phyloP scores from a whole-genome alignment of 2,888 invertebrate species.

The Neoscelio sp. region DNA sequence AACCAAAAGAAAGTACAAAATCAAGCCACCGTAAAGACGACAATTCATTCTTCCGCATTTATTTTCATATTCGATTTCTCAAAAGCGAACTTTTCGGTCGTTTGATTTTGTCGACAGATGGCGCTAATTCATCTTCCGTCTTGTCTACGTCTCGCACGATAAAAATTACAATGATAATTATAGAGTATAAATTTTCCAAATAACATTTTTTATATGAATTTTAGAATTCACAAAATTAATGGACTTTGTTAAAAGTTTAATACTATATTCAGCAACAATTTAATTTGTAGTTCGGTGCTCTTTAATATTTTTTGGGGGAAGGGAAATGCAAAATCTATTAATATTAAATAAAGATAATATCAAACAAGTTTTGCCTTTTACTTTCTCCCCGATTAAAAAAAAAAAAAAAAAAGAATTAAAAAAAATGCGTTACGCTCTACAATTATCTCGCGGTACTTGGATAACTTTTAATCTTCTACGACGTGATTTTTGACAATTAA shows the following conservation, averaged over 20 bases:
- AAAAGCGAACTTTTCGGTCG: not conserved
- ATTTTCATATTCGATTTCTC: no score
- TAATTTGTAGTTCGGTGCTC: conserved; percentile 57
- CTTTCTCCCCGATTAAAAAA: no score
- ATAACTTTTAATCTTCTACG: conserved; percentile 36
- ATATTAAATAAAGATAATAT: no score
- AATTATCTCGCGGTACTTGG: conserved; percentile 50
- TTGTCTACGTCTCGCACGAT: conserved; percentile 44
- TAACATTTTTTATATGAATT: conserved; percentile 49
- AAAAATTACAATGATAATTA: conserved; percentile 58
- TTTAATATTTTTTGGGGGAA: no score
- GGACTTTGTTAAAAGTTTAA: no score
- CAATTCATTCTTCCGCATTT: not conserved
- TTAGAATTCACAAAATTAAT: conserved; percentile 55
- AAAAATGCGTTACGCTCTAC: conserved; percentile 59
- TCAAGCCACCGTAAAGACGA: not conserved
- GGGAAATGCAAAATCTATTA: conserved; percentile 6
- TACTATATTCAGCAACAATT: conserved; percentile 57
- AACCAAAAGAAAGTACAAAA: conserved; percentile 11
- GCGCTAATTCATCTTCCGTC: conserved; percentile 26
- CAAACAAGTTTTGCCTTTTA: no score
- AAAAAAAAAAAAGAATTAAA: conserved; percentile 6
- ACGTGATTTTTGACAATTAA: conserved; percentile 49
- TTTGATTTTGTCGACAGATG: conserved; percentile 12
- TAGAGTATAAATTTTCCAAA: conserved; percentile 62